Base-by-base conservation (phyloP, 2,113 vertebrate species). In the Ondatra zibethicus region DNA sequence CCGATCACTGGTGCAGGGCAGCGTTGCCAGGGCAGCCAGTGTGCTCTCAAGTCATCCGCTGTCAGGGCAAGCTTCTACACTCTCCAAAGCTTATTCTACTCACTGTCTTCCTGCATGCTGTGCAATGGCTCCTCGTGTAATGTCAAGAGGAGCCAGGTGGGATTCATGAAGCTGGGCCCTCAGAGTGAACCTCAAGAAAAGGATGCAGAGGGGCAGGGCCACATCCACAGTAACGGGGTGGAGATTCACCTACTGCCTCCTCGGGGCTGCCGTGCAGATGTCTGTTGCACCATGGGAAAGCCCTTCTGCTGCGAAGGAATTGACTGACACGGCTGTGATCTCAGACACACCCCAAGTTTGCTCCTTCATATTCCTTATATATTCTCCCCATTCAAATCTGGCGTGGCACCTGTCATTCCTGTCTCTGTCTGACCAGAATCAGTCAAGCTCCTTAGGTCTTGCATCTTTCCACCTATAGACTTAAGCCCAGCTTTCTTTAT, bases 201-300 rank as follows among this genome's bases (percentile, higher is more conserved):
- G 0, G 21, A 25, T 29, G 42, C 61, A 50, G 50, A 81, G 66
- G n/a, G 50, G 73, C 9, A 50, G 88, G 61, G 6, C 58, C 3
- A 14, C 16, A 50, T 7, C 16, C 31, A 36, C 36, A 66, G 39
- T 50, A 45, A 17, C 19, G 0, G 4, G 0, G 21, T 7, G 27
- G 2, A 1, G 47, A 72, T 1, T 5, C 39, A 7, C 9, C 76
- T 50, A 12, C 42, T 12, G 0, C 55, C 50, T 6, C 21, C 0
- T 29, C 0, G 1, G n/a, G 65, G 52, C 3, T 31, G 47, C 84
- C 8, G 0, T 1, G 45, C 63, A 61, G 4, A 7, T 12, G 3
- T 50, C 65, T n/a, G 11, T 36, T 9, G 1, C n/a, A 10, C 7
- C 63, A 39, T 19, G 3, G 0, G 13, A 0, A 2, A 73, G 39